Percentiles rank a stretch among this genome's conserved stretches.
Conservation (phyloP, 2,888 invertebrate species). For the Archaeoteleia sp. region DNA sequence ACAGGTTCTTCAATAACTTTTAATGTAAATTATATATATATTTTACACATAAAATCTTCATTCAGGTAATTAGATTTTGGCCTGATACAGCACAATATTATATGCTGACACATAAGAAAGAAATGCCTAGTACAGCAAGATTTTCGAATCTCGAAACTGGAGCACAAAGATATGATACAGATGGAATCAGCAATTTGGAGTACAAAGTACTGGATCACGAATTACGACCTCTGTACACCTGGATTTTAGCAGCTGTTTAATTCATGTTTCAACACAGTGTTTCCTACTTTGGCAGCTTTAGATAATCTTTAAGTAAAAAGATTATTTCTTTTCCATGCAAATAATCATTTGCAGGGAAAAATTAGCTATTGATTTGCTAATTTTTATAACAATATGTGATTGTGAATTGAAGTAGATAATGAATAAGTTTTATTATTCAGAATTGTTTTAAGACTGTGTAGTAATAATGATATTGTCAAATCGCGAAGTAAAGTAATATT, state of each 20-base stretch:
- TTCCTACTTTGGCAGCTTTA: too few species aligned
- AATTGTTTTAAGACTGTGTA: too few species aligned
- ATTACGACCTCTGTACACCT: slow-evolving; percentile 70
- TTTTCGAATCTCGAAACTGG: slow-evolving; percentile 68
- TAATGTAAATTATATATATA: too few species aligned
- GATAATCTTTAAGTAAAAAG: slow-evolving; percentile 7
- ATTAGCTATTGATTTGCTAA: too few species aligned
- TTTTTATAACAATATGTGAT: too few species aligned
- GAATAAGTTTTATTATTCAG: too few species aligned
- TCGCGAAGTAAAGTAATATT: too few species aligned
- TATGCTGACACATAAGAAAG: slow-evolving; percentile 80
- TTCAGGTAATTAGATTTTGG: slow-evolving; percentile 80
- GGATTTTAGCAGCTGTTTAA: slow-evolving; percentile 71
- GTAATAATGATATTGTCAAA: too few species aligned
- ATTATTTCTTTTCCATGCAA: neutral
- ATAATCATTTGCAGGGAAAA: too few species aligned
- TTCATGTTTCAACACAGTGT: too few species aligned
- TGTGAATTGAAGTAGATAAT: too few species aligned
- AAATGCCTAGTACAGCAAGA: slow-evolving; percentile 76
- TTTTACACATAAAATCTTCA: slow-evolving; percentile 12
- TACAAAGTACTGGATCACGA: slow-evolving; percentile 71
- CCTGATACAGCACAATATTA: slow-evolving; percentile 82
- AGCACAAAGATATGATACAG: slow-evolving; percentile 68
- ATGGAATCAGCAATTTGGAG: slow-evolving; percentile 70
- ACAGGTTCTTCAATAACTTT: too few species aligned